Evolutionary conservation across 1,140 invertebrate genomes (phyloP), one percentile per base, ranked within the genome.

Genomic region (Micrasema longulum): DNA sequence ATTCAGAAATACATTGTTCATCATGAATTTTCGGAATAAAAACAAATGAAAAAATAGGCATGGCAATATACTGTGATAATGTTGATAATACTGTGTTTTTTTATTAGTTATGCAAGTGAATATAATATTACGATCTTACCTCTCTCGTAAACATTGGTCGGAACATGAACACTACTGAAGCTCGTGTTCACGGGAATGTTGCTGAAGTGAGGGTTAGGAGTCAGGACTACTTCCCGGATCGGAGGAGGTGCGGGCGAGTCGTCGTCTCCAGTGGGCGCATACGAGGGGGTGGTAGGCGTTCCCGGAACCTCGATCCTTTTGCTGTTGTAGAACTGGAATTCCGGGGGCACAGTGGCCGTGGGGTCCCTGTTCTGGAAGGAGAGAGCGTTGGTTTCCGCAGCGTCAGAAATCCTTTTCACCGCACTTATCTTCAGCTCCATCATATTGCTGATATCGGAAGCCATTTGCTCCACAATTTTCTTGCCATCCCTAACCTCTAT

Each of bases 121-220:
- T n/a, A n/a, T n/a, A n/a, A n/a, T n/a, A n/a, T n/a, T n/a, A n/a
- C n/a, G 18, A 35, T 85, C 87, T 87, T 86, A 96, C 94, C 91
- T 88, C 92, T 88, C 77, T 96, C 94, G 80, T 93, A 98, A 43
- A 99, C 96, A 82, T 97, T 97, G 22, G 95, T 97, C 1, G 97
- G 96, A 5, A 99, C 95, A 81, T 98, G 97, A 4, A 99, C 94
- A 36, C 95, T 93, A 76, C 95, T 97, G 79, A 91, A 87, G 78
- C 89, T 93, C 5, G 89, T 88, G 80, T 97, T 97, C 2, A 98
- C 94, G 10, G 88, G 84, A 18, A 91, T 91, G 78, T 91, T 88
- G 70, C 89, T 91, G 77, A 97, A 98, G 78, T 95, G 91, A 16
- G 86, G 80, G 81, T 94, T 92, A 52, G 86, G 85, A 45, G 87